A percentile compares a stretch with the other conserved stretches of the same genome.
These are phyloP conservation scores for Ondatra zibethicus DNA, from an alignment of 2,113 vertebrate genomes.

Conservation along the genomic window DNA sequence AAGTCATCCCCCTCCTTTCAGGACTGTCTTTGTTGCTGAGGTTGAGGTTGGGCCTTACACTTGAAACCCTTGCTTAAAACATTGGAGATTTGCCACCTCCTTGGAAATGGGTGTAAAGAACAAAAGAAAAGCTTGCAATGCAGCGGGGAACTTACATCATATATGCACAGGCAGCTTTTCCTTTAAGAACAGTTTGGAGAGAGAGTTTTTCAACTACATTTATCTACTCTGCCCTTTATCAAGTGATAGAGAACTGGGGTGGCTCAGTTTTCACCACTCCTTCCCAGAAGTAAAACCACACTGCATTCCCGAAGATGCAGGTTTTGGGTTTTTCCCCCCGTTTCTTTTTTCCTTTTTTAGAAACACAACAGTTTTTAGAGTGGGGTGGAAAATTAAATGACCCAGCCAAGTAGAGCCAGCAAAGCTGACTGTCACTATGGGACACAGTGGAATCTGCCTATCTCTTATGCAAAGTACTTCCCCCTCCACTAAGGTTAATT, in stretches of 20 bases:
- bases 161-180: not conserved
- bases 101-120: not conserved
- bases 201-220: not conserved
- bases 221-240: conserved; percentile 35
- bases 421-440: not conserved
- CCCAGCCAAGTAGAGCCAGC: not conserved
- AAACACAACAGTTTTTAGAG: conserved; percentile 38
- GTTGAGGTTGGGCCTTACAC: not conserved
- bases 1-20: not conserved
- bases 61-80: conserved; percentile 42
- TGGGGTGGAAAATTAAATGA: not conserved
- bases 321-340: fast-evolving
- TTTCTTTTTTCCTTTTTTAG: not conserved
- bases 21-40: conserved; percentile 29
- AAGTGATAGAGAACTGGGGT: conserved; percentile 45
- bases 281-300: conserved; percentile 55
- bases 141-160: not conserved
- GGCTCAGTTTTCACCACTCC: conserved; percentile 26
- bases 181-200: conserved; percentile 17
- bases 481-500: conserved; percentile 38
- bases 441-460: not conserved
- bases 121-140: conserved; percentile 18
- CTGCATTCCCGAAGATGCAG: not conserved
- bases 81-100: conserved; percentile 56
- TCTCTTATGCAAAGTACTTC: conserved; percentile 51